These are phyloP conservation scores for Spea hammondii DNA, from an alignment of 2,797 vertebrate genomes.

Conservation along the genomic window DNA sequence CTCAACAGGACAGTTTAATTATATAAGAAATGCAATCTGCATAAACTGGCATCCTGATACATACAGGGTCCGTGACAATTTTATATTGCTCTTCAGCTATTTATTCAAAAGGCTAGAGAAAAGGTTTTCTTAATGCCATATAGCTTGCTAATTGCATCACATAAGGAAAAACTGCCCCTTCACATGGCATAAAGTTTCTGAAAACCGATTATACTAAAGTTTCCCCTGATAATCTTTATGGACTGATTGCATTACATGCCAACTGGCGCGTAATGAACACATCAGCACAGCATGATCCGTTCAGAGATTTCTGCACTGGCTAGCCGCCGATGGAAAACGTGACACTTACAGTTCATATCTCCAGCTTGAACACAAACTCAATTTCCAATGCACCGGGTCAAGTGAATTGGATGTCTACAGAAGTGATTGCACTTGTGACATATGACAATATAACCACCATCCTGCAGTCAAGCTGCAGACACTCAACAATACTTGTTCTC, in stretches of 20 bases:
- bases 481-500: constrained; percentile 4
- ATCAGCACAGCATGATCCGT: constrained; percentile 47
- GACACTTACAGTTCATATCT: not conserved
- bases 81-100: too few species aligned
- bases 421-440: constrained; percentile 16
- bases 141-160: too few species aligned
- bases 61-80: too few species aligned
- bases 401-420: constrained; percentile 39
- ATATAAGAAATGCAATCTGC: too few species aligned
- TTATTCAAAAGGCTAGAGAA: too few species aligned
- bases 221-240: not conserved
- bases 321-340: not conserved
- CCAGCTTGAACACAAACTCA: not conserved
- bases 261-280: constrained; percentile 16
- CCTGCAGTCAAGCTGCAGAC: not conserved
- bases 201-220: not conserved
- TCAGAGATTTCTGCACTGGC: constrained; percentile 55
- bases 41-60: too few species aligned
- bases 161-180: too few species aligned
- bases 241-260: not conserved
- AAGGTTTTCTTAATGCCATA: too few species aligned
- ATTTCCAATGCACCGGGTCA: constrained; percentile 34
- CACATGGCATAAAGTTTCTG: too few species aligned
- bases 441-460: constrained; percentile 35
- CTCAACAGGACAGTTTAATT: too few species aligned